Base-by-base conservation (phyloP, 2,797 vertebrate genomes). In the Prionace glauca region DNA sequence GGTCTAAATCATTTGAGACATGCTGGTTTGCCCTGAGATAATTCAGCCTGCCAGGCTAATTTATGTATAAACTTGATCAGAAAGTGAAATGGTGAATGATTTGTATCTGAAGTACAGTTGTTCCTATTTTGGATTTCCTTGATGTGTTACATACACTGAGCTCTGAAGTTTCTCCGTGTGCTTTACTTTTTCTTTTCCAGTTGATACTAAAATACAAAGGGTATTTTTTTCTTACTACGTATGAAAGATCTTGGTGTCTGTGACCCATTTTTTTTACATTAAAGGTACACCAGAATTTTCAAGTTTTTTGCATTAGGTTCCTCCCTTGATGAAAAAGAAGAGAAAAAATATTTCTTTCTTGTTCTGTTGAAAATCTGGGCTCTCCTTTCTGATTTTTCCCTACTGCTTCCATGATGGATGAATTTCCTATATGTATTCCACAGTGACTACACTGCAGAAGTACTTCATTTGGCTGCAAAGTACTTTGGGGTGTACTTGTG, bases 191-290 rank as follows among this genome's bases (percentile, higher is more conserved):
- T 11, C 20, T 69, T n/a, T 69, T 94, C 67, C 67, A 72, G 92
- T 90, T 14, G 60, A 32, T 5, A 32, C 60, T 90, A 5, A 60
- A 90, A 65, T 62, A 32, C 87, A 65, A 90, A 29, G 32, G 50
- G 16, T 93, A 71, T 41, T 29, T 45, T 93, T 92, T 93, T 62
- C n/a, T 24, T 41, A 69, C 4, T 71, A 67, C 71, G 62, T 93
- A 10, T 41, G 65, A 29, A 87, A 92, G 65, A 71, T 24, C 67
- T 92, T 36, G 65, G 41, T 12, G 3, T 71, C 91, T 26, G 67
- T 94, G 92, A 94, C 29, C 45, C 36, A 36, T 90, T 92, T 69
- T 93, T 69, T 93, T 72, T 79, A 24, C 41, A 72, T 93, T 93
- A 94, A 94, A 94, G 10, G 24, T 72, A 2, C 36, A 94, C 18